Base-by-base conservation (phyloP, 2,888 invertebrate species). In the Adela reaumurella region DNA sequence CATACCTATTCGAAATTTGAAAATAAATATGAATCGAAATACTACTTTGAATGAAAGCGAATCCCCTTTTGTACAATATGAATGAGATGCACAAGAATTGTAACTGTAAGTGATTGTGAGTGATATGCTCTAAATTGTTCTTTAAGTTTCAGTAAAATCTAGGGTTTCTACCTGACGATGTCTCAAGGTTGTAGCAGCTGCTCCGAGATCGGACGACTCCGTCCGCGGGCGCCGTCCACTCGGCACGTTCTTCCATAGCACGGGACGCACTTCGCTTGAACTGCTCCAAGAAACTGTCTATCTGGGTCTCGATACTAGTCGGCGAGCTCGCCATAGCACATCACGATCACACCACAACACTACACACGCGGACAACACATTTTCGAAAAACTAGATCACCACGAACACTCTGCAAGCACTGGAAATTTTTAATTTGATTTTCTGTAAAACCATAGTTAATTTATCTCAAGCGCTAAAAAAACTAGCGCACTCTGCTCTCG, bases 221-320 rank as follows among this genome's bases (percentile, higher is more conserved):
- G 51, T 74, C 70, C 45, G 73, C 70, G n/a, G 70, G 62, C 51
- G 74, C 70, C 59, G 78, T 76, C 81, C 81, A 81, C 56, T 81
- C 81, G 64, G 76, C 74, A 49, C 71, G 64, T 55, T 83, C 83
- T 58, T 88, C 88, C 84, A 89, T 89, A 51, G 88, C 88, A 63
- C 86, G 87, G 49, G 88, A 88, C 58, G 89, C 89, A 77, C 88
- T 89, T 56, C 86, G 84, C 67, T 89, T 89, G 67, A 90, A 89
- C 67, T 89, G 89, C 79, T 89, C 90, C 68, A 90, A 74, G 78
- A 90, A 90, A 77, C 86, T 88, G 83, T 90, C 90, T 78, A 90
- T 90, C 81, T 90, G 89, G 62, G 86, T 88, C 79, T 90, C 90
- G 68, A 89, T 86, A 58, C 84, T 89, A 56, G 85, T 84, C 56